phyloP scores from a whole-genome alignment of 2,888 invertebrate species.

The Megaustenia siamemsis region DNA sequence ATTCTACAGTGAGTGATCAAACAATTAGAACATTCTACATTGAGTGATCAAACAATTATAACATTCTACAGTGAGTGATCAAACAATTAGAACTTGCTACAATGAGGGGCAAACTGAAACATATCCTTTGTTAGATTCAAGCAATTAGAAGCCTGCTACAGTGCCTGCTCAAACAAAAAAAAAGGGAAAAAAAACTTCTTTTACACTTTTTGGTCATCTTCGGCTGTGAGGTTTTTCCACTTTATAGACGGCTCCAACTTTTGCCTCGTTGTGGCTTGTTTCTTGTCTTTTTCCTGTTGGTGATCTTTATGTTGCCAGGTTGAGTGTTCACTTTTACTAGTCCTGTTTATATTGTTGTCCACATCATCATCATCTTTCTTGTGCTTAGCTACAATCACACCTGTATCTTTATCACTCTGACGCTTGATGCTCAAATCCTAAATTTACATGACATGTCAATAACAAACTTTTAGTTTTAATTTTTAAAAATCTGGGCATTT shows the following conservation, averaged over 20 bases:
- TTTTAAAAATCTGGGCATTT: no score
- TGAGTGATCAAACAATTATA: no score
- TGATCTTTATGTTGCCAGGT: slow-evolving; percentile 58
- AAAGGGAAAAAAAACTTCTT: background rate
- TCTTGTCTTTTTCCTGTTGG: slow-evolving; percentile 66
- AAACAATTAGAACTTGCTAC: no score
- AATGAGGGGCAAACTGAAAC: no score
- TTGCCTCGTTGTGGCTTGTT: slow-evolving; percentile 68
- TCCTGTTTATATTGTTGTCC: slow-evolving; percentile 63
- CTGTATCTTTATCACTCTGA: slow-evolving; percentile 63
- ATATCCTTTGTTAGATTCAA: no score
- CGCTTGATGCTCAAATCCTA: slow-evolving; percentile 64
- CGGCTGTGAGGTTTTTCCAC: slow-evolving; percentile 76
- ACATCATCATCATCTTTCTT: slow-evolving; percentile 63
- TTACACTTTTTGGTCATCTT: slow-evolving; percentile 68
- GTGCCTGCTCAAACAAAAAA: background rate
- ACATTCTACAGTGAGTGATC: no score
- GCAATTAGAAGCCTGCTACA: background rate
- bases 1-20: no score
- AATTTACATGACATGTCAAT: background rate
- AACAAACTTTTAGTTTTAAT: no score
- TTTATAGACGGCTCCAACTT: slow-evolving; percentile 77
- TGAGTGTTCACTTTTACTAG: slow-evolving; percentile 58
- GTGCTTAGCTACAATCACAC: slow-evolving; percentile 57
- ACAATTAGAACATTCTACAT: no score